A percentile compares a stretch with the other conserved stretches of the same genome.
Conservation (phyloP, 2,888 invertebrate genomes). For the Heliconius aoede region DNA sequence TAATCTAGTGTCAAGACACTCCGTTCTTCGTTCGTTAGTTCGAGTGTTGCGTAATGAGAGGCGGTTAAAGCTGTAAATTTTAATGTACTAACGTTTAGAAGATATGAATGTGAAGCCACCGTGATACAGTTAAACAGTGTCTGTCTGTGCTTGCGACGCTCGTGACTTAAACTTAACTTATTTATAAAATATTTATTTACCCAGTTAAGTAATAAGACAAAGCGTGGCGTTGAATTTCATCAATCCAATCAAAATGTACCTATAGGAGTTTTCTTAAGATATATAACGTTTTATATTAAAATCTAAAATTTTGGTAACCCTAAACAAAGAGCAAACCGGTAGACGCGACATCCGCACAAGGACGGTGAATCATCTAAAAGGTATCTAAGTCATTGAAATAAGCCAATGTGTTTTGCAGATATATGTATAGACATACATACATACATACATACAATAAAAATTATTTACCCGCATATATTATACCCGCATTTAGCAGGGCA, state of each 20-base stretch:
- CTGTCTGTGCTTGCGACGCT: too few species aligned
- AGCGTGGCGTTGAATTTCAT: too few species aligned
- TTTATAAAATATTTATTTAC: too few species aligned
- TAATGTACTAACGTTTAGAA: too few species aligned
- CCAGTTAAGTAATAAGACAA: too few species aligned
- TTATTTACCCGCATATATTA: too few species aligned
- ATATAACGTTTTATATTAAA: too few species aligned
- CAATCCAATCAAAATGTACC: too few species aligned
- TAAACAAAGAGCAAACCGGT: slow-evolving; percentile 24
- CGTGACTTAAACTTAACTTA: too few species aligned
- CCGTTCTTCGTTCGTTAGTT: background rate
- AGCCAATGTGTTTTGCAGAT: slow-evolving; percentile 6
- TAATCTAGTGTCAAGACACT: background rate
- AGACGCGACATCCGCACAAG: slow-evolving; percentile 26
- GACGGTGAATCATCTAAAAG: slow-evolving; percentile 21
- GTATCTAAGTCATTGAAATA: slow-evolving; percentile 18
- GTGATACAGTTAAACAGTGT: too few species aligned
- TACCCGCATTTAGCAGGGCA: background rate
- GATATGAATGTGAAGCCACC: too few species aligned
- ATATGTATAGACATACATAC: background rate
- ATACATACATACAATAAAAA: background rate
- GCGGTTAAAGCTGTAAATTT: background rate
- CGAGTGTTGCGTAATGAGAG: background rate
- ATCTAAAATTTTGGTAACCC: background rate
- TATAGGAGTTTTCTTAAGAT: too few species aligned